Base-by-base conservation (phyloP, 2,797 vertebrate genomes). In the Avahi laniger region DNA sequence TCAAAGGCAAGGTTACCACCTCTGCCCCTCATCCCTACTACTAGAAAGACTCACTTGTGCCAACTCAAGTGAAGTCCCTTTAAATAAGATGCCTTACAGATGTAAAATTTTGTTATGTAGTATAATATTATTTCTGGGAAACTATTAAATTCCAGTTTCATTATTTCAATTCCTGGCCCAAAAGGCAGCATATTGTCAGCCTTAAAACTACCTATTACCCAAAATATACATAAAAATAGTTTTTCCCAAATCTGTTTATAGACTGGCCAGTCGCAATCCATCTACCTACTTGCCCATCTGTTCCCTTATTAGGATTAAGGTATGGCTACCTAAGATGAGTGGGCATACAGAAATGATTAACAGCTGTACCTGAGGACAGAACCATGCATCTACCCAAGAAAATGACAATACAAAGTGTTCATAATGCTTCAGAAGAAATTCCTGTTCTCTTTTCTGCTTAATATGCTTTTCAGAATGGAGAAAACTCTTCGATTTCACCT, bases 201-300 rank as follows among this genome's bases (percentile, higher is more conserved):
- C 12, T 89, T 38, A 73, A 35, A 96, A 43, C 5, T 70, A 30
- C 28, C 38, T 76, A 75, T 30, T 72, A 88, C 8, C 75, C 10
- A 83, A 59, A 61, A 93, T 6, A 52, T 2, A 33, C 38, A 17
- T 30, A 17, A 59, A 81, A 85, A 4, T 11, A 57, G 9, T 28
- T 83, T 57, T 83, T n/a, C 72, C 73, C 30, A 61, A 14, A 82
- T 38, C 61, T 65, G 28, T 86, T 76, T 65, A 65, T 33, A 9
- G 86, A 75, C 2, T 87, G 59, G 65, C 46, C 88, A 97, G 30
- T 72, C 89, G 92, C 13, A 72, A 79, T 46, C 24, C 61, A 89
- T 10, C 26, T 33, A 67, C 1, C 41, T 22, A 35, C 7, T 8
- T 24, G 61, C 43, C 18, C 26, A 69, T 22, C 28, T 59, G 17